Conservation (phyloP, 92 coral and sea anemone species). For the Siderastrea radians region DNA sequence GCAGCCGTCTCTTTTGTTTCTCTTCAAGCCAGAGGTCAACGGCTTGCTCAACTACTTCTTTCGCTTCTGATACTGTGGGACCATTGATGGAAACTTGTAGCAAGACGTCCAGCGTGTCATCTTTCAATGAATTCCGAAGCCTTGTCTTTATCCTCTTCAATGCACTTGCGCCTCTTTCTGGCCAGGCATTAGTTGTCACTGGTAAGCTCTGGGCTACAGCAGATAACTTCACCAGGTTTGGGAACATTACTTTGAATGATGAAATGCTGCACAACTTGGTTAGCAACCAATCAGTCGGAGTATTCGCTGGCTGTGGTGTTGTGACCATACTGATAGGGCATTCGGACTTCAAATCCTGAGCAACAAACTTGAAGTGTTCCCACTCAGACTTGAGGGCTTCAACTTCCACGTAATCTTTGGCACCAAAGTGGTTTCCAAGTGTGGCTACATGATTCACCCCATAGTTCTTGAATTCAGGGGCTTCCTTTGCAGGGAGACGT, state of each 20-base stretch:
- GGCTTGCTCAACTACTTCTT: constrained; percentile 54
- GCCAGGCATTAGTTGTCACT: constrained; percentile 62
- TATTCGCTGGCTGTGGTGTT: constrained; percentile 26
- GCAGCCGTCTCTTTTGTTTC: constrained; percentile 59
- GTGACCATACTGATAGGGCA: constrained; percentile 34
- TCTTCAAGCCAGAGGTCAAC: constrained; percentile 63
- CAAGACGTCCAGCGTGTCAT: constrained; percentile 49
- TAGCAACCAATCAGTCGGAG: constrained; percentile 69
- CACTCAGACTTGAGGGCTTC: constrained; percentile 67
- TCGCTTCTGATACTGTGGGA: constrained; percentile 47
- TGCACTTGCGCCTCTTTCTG: constrained; percentile 52
- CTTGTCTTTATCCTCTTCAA: constrained; percentile 60
- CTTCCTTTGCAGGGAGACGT: constrained; percentile 57
- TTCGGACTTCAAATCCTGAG: constrained; percentile 58
- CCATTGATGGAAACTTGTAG: constrained; percentile 46
- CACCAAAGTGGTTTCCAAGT: constrained; percentile 55
- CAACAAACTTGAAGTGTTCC: constrained; percentile 63
- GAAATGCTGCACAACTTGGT: constrained; percentile 61
- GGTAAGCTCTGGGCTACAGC: constrained; percentile 55
- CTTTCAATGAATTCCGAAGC: constrained; percentile 61
- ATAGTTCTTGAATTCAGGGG: constrained; percentile 50
- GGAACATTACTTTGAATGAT: constrained; percentile 41
- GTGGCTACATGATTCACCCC: constrained; percentile 57
- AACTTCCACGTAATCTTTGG: constrained; percentile 50
- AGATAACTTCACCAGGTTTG: constrained; percentile 61